Base-by-base conservation (phyloP, 2,113 vertebrate species). In the Forbesichthys papilliferus region DNA sequence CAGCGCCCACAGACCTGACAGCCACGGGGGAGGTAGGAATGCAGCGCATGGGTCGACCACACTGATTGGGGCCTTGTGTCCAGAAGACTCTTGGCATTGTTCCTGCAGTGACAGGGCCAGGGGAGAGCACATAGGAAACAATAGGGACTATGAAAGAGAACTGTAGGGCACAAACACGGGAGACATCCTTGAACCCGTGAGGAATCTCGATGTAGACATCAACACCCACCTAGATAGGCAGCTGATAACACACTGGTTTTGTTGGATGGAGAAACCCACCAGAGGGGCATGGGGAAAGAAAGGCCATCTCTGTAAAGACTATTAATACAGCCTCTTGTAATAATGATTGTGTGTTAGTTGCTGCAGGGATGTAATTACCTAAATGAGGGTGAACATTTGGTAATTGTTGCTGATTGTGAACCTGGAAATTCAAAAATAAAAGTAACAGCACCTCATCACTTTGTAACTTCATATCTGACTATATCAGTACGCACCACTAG, bases 111-210 rank as follows among this genome's bases (percentile, higher is more conserved):
- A 61, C 62, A 68, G 51, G 84, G 81, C 78, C 74, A 76, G 74
- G 82, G 80, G 75, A 13, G 73, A 71, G 75, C 34, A 12, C 74
- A 3, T 2, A 49, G 69, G 20, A 68, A 79, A 93, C 91, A 93
- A 93, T 92, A 66, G 81, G 33, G 48, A 59, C 84, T 86, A 88
- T 91, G 86, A 77, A 78, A 68, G 46, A 48, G 71, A 83, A 84
- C 84, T 84, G 92, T 91, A 86, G 90, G 92, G 88, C 90, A 88
- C 80, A 88, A 91, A 87, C 84, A 86, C 11, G 78, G 88, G 80
- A 87, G 87, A 90, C 69, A 88, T 84, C 85, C 84, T 85, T 71
- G 72, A 88, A 87, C 86, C 81, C 18, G 57, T 73, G 66, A 90
- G 84, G 91, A 90, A 93, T 93, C 89, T 73, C 47, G 67, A 81